Evolutionary conservation across 2,797 vertebrate species (phyloP).

Genomic region (Sciaenops ocellatus): DNA sequence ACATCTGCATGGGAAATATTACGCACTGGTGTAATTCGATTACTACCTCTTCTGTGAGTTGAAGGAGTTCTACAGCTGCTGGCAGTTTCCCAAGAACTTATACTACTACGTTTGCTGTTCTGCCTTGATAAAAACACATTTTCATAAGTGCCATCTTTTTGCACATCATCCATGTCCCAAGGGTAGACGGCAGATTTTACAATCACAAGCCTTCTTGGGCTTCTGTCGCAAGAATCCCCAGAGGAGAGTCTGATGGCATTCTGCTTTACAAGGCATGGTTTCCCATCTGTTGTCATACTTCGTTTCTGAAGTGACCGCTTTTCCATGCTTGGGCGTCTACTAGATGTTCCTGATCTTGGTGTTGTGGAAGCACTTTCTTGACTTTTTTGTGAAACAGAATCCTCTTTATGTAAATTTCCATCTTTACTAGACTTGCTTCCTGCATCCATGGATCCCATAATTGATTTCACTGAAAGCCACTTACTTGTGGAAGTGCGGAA

Average conservation of each 20-base stretch:
- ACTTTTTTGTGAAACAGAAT: conserved; percentile 71
- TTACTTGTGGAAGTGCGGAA: conserved; percentile 81
- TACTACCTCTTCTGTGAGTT: conserved; percentile 75
- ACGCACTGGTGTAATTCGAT: conserved; percentile 63
- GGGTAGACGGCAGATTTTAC: conserved; percentile 73
- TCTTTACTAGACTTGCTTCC: conserved; percentile 55
- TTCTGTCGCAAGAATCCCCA: conserved; percentile 79
- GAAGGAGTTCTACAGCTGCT: conserved; percentile 76
- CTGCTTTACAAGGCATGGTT: conserved; percentile 86
- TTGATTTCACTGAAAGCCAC: conserved; percentile 87
- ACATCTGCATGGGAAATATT: conserved; percentile 69
- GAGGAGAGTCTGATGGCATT: conserved; percentile 83
- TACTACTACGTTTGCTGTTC: conserved; percentile 75
- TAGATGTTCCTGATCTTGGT: conserved; percentile 59
- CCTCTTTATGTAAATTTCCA: conserved; percentile 64
- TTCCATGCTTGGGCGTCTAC: conserved; percentile 67
- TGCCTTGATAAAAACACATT: conserved; percentile 75
- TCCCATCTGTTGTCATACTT: conserved; percentile 77
- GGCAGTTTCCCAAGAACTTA: conserved; percentile 81
- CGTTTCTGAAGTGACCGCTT: conserved; percentile 75
- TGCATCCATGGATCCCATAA: conserved; percentile 75
- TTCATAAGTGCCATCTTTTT: conserved; percentile 77
- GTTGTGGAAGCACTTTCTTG: conserved; percentile 72
- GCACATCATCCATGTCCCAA: conserved; percentile 74
- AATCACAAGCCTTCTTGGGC: conserved; percentile 72